Evolutionary conservation across 2,797 vertebrate genomes (phyloP), one percentile per base, ranked within the genome.

Genomic region (Serranus cabrilla): DNA sequence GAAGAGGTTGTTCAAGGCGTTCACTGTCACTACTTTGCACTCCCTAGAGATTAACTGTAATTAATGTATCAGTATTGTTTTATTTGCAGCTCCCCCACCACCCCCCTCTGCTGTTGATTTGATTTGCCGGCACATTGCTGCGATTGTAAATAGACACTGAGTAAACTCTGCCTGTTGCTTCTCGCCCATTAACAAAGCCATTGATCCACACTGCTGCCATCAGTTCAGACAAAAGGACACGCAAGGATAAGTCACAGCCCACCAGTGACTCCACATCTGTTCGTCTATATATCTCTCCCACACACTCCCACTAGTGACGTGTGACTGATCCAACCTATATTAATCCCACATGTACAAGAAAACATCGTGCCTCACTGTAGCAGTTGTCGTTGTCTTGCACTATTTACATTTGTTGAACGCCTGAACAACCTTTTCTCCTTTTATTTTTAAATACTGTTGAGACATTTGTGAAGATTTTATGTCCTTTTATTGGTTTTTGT

Each of bases 401-500:
- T 97, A 96, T 97, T 96, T 96, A 94, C 96, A 96, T 90, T 94
- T 93, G 90, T 94, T 95, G 95, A 96, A 96, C 95, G 93, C 96
- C 96, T 95, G 95, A 96, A 96, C 96, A 96, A 95, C 95, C 94
- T 97, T 95, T 97, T 97, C 96, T 97, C 91, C 93, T 93, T 91
- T 91, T 95, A 96, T 96, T 96, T 97, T 96, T 94, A 96, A 96
- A 96, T 95, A 95, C 96, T 95, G 95, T 96, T 93, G 87, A 95
- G 88, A 96, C 95, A 95, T 95, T 96, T 96, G 96, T 97, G 95
- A 96, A 95, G 92, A 95, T 96, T 96, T 96, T 96, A 95, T 96
- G 95, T 96, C 94, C 91, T 94, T 82, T 76, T 88, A 78, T 83
- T 87, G 66, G 34, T 83, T 89, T 81, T 87, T 85, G 82, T 89